Evolutionary conservation across 2,888 invertebrate species (phyloP), one percentile per base, ranked within the genome.

Genomic region (Rotaria macrura): DNA sequence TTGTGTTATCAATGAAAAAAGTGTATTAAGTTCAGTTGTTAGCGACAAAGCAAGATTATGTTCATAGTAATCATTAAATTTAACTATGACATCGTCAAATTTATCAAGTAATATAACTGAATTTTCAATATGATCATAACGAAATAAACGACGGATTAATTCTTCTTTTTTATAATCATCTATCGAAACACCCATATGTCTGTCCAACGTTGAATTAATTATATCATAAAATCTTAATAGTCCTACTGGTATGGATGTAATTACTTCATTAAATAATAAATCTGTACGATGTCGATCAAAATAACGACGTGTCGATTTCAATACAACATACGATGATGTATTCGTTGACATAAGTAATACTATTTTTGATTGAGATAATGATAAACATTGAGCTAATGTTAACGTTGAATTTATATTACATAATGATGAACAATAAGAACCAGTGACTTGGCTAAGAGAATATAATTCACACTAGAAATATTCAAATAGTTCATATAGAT

Each of bases 381-480:
- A 43, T 43, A 79, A 79, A 79, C 79, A 79, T 43, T 79, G 79
- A 12, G 40, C 43, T 43, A 79, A 79, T 43, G 43, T 43, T 43
- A 79, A 38, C 43, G 79, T 79, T n/a, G 40, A 2, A 43, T 40
- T 43, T 20, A 20, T 34, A 79, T 43, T 43, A 43, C 79, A 79
- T 14, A 79, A 79, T 25, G 79, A 40, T 25, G 40, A 40, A 79
- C 79, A 79, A 43, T 43, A n/a, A 43, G 43, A 43, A 43, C 79
- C 79, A 12, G 79, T 43, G 3, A 79, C 79, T 79, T 79, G 79
- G 23, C 43, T 14, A 43, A 79, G 43, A 23, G 79, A 79, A n/a
- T 79, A 79, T 79, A 79, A 79, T 79, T 40, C 79, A 79, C 79
- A 79, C 79, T 79, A 79, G 25, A 79, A 79, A 65, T 65, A 47